Base-by-base conservation (phyloP, 2,113 vertebrate genomes). In the Nothoprocta perdicaria region DNA sequence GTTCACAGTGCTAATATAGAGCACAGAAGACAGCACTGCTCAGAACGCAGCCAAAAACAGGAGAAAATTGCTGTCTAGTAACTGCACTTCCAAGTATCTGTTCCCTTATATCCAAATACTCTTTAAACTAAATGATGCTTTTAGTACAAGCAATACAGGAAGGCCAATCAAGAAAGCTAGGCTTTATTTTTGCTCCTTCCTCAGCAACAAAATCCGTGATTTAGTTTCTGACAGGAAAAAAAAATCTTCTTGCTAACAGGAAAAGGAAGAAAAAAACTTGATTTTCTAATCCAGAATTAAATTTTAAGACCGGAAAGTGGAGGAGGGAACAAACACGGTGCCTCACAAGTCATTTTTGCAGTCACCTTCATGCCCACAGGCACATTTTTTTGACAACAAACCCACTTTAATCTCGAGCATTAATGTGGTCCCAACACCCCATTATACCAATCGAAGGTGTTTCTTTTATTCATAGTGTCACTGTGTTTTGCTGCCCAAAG, bases 391-490 rank as follows among this genome's bases (percentile, higher is more conserved):
- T 89, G 91, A 93, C 89, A 94, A 81, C 57, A 83, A 80, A 86
- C 68, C 52, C 53, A 84, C 72, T 58, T 33, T 78, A 65, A 72
- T 81, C 58, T 45, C 88, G 73, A 91, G 86, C 24, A 69, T 91
- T 87, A 88, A 63, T 50, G 80, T 94, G 80, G 87, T 89, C 85
- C 72, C 66, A 93, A 81, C 66, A 76, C 48, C 85, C 73, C 29
- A 86, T 76, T 88, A 52, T 69, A 83, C 74, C 75, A 87, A 55
- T 23, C 29, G 87, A 96, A 33, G 83, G 65, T 50, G n/a, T 68
- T 92, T 80, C 69, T 91, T 93, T 96, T 92, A 76, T 95, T 89
- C 92, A 84, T 91, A 88, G 86, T 46, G 66, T 79, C 86, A 80
- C 89, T 85, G 76, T 84, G 38, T 91, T 95, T 93, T 77, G 53